Conservation (phyloP, 2,113 vertebrate genomes). For the Colistium nudipinnis region DNA sequence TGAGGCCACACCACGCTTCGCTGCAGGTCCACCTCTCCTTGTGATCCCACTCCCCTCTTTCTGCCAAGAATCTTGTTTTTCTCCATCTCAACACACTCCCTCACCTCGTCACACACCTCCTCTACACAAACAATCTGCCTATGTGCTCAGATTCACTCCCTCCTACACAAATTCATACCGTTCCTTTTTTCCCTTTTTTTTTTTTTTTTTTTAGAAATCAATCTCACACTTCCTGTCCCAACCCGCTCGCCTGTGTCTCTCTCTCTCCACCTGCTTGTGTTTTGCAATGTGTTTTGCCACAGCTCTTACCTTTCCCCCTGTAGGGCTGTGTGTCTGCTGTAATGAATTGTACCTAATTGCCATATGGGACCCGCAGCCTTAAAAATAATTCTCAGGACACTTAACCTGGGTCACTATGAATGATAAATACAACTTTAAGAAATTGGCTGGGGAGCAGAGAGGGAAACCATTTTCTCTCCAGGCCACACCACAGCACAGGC, state of each 20-base stretch:
- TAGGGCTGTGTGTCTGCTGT: constrained; percentile 73
- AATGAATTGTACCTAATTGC: constrained; percentile 84
- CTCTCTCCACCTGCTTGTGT: constrained; percentile 16
- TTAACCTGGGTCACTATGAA: constrained; percentile 78
- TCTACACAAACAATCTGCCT: constrained; percentile 31
- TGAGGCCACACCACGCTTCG: constrained; percentile 3
- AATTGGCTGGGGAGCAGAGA: constrained; percentile 63
- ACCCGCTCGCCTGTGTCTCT: constrained; percentile 6
- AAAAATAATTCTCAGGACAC: constrained; percentile 80
- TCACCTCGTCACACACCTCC: constrained; percentile 4
- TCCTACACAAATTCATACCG: constrained; percentile 35
- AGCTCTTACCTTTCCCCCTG: constrained; percentile 60
- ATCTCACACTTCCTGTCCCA: constrained; percentile 20
- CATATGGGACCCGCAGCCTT: constrained; percentile 73
- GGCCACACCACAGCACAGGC: constrained; percentile 36
- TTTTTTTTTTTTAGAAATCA: constrained; percentile 29
- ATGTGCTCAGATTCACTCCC: constrained; percentile 35
- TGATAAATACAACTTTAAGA: constrained; percentile 79
- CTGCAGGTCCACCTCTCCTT: neutral
- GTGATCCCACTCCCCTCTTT: constrained; percentile 8
- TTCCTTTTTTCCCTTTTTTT: constrained; percentile 16
- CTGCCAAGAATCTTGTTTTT: constrained; percentile 10
- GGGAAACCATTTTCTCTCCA: constrained; percentile 55
- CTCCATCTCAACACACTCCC: constrained; percentile 4
- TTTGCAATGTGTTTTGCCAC: constrained; percentile 43